Conservation (phyloP, 2,113 vertebrate genomes). For the Cyanistes caeruleus region DNA sequence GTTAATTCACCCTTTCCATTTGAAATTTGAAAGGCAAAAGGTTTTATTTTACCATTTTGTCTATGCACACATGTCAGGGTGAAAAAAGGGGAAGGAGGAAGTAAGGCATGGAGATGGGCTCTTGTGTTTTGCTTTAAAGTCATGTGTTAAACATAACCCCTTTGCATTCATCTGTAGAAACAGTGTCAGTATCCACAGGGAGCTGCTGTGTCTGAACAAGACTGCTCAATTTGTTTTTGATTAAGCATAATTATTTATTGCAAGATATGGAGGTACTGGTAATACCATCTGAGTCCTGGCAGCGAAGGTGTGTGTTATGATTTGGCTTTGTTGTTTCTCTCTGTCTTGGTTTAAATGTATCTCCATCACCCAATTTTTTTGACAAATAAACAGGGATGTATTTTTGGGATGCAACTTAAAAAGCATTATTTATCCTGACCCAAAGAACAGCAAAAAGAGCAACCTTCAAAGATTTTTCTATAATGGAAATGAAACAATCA, state of each 20-base stretch:
- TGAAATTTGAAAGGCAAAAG: neutral
- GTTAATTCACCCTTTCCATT: neutral
- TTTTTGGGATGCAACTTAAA: conserved; percentile 75
- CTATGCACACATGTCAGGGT: neutral
- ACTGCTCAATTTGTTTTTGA: conserved; percentile 32
- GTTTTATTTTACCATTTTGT: neutral
- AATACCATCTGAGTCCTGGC: neutral
- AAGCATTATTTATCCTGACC: conserved; percentile 71
- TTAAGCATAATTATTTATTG: conserved; percentile 49
- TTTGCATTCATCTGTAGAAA: neutral
- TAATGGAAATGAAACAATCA: conserved; percentile 85
- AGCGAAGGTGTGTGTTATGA: neutral
- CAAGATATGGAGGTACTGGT: neutral
- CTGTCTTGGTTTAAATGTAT: conserved; percentile 29
- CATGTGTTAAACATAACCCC: neutral
- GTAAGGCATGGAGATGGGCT: neutral
- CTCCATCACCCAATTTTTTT: conserved; percentile 45
- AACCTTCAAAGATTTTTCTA: conserved; percentile 75
- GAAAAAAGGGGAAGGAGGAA: neutral
- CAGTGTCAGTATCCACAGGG: neutral
- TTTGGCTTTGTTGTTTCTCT: neutral
- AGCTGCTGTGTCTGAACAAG: conserved; percentile 17
- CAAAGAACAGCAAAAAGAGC: conserved; percentile 71
- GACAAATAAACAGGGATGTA: conserved; percentile 79
- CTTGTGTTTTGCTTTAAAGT: neutral